These are phyloP conservation scores for Drosophila planitibia DNA, from an alignment of 2,888 invertebrate genomes.

Conservation along the genomic window DNA sequence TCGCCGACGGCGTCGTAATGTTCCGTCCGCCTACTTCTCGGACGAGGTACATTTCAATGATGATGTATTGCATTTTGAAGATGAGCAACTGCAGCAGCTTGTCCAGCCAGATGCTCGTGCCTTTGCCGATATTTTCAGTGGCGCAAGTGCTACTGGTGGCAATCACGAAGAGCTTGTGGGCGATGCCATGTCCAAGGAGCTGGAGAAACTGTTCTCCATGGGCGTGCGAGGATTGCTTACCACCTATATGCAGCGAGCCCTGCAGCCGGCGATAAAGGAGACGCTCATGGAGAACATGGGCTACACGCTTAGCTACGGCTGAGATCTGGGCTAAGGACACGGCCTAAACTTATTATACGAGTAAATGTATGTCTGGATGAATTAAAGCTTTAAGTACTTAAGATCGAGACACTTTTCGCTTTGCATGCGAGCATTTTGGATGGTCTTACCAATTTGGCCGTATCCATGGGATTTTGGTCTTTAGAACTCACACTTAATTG, in stretches of 20 bases:
- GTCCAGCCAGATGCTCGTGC: conserved; percentile 83
- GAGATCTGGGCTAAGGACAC: conserved; percentile 45
- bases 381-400: conserved; percentile 52
- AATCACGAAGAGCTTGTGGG: conserved; percentile 86
- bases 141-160: conserved; percentile 26
- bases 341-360: conserved; percentile 23
- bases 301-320: conserved; percentile 94
- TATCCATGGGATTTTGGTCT: conserved; percentile 69
- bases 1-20: conserved; percentile 60
- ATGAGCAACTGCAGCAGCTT: conserved; percentile 78
- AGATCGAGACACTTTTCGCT: neutral
- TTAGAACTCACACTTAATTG: conserved; percentile 31
- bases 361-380: conserved; percentile 34
- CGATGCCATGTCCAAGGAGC: conserved; percentile 90
- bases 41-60: conserved; percentile 81
- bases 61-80: conserved; percentile 79
- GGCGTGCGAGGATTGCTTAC: conserved; percentile 93
- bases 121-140: conserved; percentile 82
- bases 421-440: neutral
- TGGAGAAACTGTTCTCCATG: conserved; percentile 93
- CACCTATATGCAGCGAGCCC: conserved; percentile 92
- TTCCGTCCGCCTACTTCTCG: conserved; percentile 12
- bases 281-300: conserved; percentile 95
- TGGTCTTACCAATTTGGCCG: conserved; percentile 78
- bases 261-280: conserved; percentile 94